Evolutionary conservation across 2,113 vertebrate genomes (phyloP).

Genomic region (Syngnathus scovelli): DNA sequence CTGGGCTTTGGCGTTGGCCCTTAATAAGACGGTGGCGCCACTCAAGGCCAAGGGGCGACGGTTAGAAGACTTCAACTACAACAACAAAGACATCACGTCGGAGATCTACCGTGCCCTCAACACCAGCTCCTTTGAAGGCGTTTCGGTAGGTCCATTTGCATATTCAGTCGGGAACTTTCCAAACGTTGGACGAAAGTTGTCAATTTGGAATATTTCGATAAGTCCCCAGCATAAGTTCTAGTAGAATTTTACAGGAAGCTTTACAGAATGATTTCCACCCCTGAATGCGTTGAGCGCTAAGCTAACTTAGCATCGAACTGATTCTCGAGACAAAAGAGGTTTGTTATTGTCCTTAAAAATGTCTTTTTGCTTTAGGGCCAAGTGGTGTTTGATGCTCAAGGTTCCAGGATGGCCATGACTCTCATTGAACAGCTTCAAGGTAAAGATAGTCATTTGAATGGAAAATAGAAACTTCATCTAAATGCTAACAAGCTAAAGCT

Average conservation of each 20-base stretch:
- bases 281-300: no score
- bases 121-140: slow-evolving; percentile 91
- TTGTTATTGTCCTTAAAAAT: background rate
- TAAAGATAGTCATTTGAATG: slow-evolving; percentile 38
- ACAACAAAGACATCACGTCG: slow-evolving; percentile 88
- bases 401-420: slow-evolving; percentile 96
- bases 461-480: background rate
- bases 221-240: background rate
- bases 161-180: background rate
- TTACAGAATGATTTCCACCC: no score
- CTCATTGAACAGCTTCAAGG: slow-evolving; percentile 95
- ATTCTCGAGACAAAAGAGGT: background rate
- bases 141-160: slow-evolving; percentile 76
- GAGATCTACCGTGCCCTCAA: slow-evolving; percentile 95
- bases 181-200: background rate
- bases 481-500: background rate
- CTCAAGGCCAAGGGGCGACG: slow-evolving; percentile 78
- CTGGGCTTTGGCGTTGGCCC: slow-evolving; percentile 89
- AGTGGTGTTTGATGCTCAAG: slow-evolving; percentile 93
- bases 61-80: slow-evolving; percentile 95
- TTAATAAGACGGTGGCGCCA: slow-evolving; percentile 88
- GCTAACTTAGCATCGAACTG: no score
- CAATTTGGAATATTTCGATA: background rate
- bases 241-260: no score
- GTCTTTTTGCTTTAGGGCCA: slow-evolving; percentile 75